A percentile compares a stretch with the other conserved stretches of the same genome.
Conservation (phyloP, 1,140 invertebrate genomes). For the Ooceraea biroi region DNA sequence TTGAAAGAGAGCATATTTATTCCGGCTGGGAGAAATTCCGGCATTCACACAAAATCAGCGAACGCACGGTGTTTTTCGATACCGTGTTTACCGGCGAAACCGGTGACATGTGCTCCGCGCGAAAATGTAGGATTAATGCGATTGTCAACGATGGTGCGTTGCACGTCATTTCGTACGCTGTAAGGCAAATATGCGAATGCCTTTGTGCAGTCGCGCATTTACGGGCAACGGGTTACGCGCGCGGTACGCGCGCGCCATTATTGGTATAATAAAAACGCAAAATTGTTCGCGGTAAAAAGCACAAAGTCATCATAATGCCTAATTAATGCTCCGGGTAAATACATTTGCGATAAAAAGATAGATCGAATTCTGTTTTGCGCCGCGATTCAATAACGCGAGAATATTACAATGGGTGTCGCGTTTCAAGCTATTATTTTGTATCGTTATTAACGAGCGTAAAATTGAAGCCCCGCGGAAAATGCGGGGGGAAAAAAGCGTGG, state of each 20-base stretch:
- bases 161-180: slow-evolving; percentile 46
- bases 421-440: slow-evolving; percentile 64
- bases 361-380: slow-evolving; percentile 63
- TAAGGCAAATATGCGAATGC: slow-evolving; percentile 53
- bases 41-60: no score
- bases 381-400: slow-evolving; percentile 63
- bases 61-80: slow-evolving; percentile 16
- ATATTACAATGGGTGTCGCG: slow-evolving; percentile 58
- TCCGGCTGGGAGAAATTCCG: not conserved
- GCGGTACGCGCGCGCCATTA: slow-evolving; percentile 17
- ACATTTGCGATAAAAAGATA: slow-evolving; percentile 60
- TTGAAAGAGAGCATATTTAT: not conserved
- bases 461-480: slow-evolving; percentile 61
- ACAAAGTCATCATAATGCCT: slow-evolving; percentile 59
- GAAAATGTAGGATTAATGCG: slow-evolving; percentile 52
- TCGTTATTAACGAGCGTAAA: slow-evolving; percentile 64
- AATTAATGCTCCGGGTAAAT: slow-evolving; percentile 57
- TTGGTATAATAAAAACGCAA: slow-evolving; percentile 41
- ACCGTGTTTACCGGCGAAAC: not conserved
- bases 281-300: slow-evolving; percentile 52
- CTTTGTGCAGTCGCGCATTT: slow-evolving; percentile 5
- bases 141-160: slow-evolving; percentile 41
- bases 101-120: not conserved
- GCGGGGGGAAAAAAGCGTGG: slow-evolving; percentile 40
- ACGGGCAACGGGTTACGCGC: not conserved